Base-by-base conservation (phyloP, 2,888 invertebrate genomes). In the Pachycephus smyrnensis region DNA sequence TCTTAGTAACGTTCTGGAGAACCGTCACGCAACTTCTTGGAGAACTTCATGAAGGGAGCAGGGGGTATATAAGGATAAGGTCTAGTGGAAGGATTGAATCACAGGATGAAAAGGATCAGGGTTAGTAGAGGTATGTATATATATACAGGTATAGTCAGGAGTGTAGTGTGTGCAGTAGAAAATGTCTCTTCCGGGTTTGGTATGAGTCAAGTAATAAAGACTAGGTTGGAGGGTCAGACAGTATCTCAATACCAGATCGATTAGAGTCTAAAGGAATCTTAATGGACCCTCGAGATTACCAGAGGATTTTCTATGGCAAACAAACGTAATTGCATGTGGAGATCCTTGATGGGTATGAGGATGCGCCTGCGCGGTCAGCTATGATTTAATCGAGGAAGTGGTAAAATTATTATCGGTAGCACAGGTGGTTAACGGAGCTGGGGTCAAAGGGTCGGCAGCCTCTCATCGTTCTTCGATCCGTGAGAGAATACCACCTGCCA, bases 361-460 rank as follows among this genome's bases (percentile, higher is more conserved):
- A n/a, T 77, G 76, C 79, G 73, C 80, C 80, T 83, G 82, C 82
- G 80, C 81, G 40, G 74, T 75, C 76, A 81, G 83, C 83, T 83
- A 85, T 84, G 86, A 87, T 89, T 88, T 86, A 87, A 88, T 88
- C 87, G 86, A 82, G 84, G 83, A 82, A 79, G 82, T 73, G 73
- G 82, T 84, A 83, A 86, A 89, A 87, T 86, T 86, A 85, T 86
- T 84, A 87, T 86, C 87, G 84, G 84, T 84, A 81, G 86, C 84
- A 82, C 85, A 87, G 85, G 80, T 86, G 86, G 81, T 80, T 84
- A 87, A 87, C 85, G 85, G 86, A 82, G 81, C 75, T 76, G 69
- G 73, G 75, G 76, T 79, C 69, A 32, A 33, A 37, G 69, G 30
- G 30, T 69, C 80, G 84, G 80, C 79, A 77, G 79, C 80, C 80